A percentile compares a stretch with the other conserved stretches of the same genome.
Evolutionary conservation across 2,888 invertebrate species (phyloP).

Genomic region (Rhogogaster chlorosoma): DNA sequence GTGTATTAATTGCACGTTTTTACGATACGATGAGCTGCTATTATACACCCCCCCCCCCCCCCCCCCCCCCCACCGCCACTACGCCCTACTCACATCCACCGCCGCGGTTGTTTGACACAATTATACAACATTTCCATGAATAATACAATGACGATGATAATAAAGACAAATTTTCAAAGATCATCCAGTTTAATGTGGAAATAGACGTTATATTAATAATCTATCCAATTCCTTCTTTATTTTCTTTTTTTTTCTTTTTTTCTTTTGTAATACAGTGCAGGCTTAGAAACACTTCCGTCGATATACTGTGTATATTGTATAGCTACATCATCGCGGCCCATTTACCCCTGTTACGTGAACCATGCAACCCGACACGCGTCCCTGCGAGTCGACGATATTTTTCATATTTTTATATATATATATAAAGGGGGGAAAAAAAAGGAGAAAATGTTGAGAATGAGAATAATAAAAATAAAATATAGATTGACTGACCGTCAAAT

Average conservation of each 20-base stretch:
- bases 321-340: neutral
- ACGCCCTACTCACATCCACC: no score
- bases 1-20: conserved; percentile 31
- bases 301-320: neutral
- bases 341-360: neutral
- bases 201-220: no score
- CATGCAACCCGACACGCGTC: neutral
- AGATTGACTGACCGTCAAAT: neutral
- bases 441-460: neutral
- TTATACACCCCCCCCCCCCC: neutral
- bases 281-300: neutral
- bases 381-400: neutral
- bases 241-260: no score
- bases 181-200: no score
- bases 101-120: no score
- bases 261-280: no score
- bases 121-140: no score
- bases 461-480: neutral
- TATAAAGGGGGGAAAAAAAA: neutral
- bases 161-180: no score
- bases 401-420: neutral
- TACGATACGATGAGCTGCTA: conserved; percentile 12
- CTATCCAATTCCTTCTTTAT: no score
- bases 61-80: no score
- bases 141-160: no score